A percentile compares a stretch with the other conserved stretches of the same genome.
phyloP scores from a whole-genome alignment of 2,113 vertebrate species.

The Progne subis region DNA sequence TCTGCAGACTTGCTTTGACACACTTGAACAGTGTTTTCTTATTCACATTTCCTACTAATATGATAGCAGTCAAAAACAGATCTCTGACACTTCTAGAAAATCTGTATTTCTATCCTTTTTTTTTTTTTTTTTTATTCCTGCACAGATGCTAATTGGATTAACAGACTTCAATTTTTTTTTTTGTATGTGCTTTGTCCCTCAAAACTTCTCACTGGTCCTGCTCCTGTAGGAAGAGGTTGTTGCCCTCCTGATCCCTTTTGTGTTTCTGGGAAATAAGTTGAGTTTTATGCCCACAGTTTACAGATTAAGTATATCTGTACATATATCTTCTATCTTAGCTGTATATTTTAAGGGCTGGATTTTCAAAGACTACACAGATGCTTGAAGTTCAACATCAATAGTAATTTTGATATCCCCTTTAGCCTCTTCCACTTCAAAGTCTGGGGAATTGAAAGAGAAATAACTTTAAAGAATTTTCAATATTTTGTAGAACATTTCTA shows the following conservation, averaged over 20 bases:
- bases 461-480: background rate
- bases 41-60: background rate
- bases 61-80: background rate
- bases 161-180: background rate
- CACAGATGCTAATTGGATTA: background rate
- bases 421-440: background rate
- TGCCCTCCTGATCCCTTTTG: background rate
- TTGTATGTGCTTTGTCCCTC: background rate
- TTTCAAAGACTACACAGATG: background rate
- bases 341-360: background rate
- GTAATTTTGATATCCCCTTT: background rate
- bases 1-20: background rate
- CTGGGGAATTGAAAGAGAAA: background rate
- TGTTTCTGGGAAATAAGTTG: background rate
- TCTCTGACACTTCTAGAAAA: background rate
- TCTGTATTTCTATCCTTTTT: background rate
- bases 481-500: background rate
- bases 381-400: background rate
- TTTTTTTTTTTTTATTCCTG: background rate
- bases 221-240: background rate
- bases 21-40: background rate
- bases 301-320: background rate
- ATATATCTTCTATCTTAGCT: background rate
- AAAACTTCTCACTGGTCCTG: background rate
- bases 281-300: background rate